A percentile compares a stretch with the other conserved stretches of the same genome.
Conservation (phyloP, 1,140 invertebrate species). For the honey bee (Apis mellifera) region DNA sequence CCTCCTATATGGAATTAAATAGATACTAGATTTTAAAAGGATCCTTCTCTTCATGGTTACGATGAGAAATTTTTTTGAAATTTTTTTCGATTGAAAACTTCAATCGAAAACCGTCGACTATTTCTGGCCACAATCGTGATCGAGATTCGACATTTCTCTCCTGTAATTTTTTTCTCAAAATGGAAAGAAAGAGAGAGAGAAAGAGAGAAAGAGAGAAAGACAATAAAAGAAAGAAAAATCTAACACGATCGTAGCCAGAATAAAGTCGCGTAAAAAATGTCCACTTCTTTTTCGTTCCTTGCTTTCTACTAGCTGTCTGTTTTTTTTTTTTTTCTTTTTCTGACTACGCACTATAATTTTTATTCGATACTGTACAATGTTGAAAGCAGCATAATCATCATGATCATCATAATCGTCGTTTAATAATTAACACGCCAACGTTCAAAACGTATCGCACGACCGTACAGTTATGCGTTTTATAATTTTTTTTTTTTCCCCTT, state of each 20-base stretch:
- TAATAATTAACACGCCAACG: constrained; percentile 61
- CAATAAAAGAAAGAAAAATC: neutral
- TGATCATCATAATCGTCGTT: constrained; percentile 61
- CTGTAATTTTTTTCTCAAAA: neutral
- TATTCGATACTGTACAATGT: constrained; percentile 76
- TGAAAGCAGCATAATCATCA: constrained; percentile 70
- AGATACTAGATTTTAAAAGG: constrained; percentile 49
- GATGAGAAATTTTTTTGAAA: constrained; percentile 70
- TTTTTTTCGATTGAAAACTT: neutral
- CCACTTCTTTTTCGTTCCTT: constrained; percentile 9
- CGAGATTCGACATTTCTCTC: neutral
- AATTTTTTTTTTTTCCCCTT: neutral
- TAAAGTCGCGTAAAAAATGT: neutral
- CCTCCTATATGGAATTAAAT: constrained; percentile 53
- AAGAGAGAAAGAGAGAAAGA: constrained; percentile 33
- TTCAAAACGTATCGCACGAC: constrained; percentile 43
- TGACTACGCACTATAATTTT: constrained; percentile 70
- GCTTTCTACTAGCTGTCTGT: neutral
- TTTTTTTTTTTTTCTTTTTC: constrained; percentile 50
- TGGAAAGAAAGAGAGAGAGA: constrained; percentile 63
- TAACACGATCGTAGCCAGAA: constrained; percentile 6
- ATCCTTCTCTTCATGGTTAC: constrained; percentile 55
- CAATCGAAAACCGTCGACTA: neutral
- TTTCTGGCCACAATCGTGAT: constrained; percentile 20
- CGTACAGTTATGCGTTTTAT: constrained; percentile 44